Evolutionary conservation across 2,797 vertebrate genomes (phyloP), one percentile per base, ranked within the genome.

Genomic region (Rhodeus uyekii): DNA sequence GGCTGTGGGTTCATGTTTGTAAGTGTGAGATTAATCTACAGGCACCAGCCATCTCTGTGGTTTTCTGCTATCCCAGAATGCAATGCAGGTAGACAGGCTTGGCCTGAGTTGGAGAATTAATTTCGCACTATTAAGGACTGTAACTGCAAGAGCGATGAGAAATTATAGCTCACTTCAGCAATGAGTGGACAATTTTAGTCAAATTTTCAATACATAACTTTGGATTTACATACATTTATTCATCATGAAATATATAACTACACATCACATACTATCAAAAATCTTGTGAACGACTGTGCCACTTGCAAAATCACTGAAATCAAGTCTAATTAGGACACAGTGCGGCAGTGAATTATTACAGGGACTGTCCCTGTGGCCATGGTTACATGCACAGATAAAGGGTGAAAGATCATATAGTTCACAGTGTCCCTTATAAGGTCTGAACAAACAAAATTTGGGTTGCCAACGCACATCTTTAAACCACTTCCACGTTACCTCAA

Each of bases 21-120:
- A 39, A 83, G 68, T 83, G 78, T 76, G 42, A 83, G 86, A 86
- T 84, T 86, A 87, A 87, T 88, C 87, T 87, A 76, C 76, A 80
- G 13, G 74, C 82, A 78, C 73, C 87, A 88, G 87, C 73, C 80
- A 86, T 80, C 67, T 75, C 76, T 83, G 84, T 80, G 84, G 83
- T 85, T 88, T 88, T 67, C 46, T 80, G 19, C 68, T 44, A 12
- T 82, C 61, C 36, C 76, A 65, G 42, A 75, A 78, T 84, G 53
- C 76, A 84, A 39, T 38, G 68, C 42, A 9, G 29, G 24, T 29
- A 80, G 39, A 76, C 34, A 64, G 19, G 77, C 64, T 48, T 39
- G 53, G 44, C 8, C 53, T 81, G 64, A 39, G 55, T 64, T 29
- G 7, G 10, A 74, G 44, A 74, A 75, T 38, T 2, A 29, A 53